Evolutionary conservation across 2,888 invertebrate species (phyloP).

Genomic region (Philaethria dido): DNA sequence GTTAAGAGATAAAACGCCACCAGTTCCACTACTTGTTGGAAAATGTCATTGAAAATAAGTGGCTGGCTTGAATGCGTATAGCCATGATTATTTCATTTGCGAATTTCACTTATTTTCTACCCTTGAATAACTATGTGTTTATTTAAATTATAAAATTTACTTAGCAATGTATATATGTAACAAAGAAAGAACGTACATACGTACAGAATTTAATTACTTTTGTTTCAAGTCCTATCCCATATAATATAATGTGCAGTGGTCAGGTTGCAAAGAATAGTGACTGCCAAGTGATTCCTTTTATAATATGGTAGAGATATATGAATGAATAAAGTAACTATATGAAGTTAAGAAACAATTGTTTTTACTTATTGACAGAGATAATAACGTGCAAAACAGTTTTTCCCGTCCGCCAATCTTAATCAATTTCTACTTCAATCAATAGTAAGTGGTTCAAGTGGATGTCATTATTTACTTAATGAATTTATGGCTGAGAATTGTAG

Average conservation of each 20-base stretch:
- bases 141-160: not conserved
- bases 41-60: slow-evolving; percentile 37
- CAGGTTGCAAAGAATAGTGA: too few relatives aligned
- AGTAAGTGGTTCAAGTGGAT: slow-evolving; percentile 45
- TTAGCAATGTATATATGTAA: too few relatives aligned
- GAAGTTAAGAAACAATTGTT: not conserved
- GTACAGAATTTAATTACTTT: too few relatives aligned
- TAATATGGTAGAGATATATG: too few relatives aligned
- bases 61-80: slow-evolving; percentile 32
- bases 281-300: too few relatives aligned
- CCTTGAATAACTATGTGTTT: not conserved
- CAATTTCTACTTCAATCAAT: slow-evolving; percentile 42
- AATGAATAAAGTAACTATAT: too few relatives aligned
- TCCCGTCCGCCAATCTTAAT: slow-evolving; percentile 43
- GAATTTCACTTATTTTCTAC: slow-evolving; percentile 5
- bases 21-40: slow-evolving; percentile 34
- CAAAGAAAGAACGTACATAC: too few relatives aligned
- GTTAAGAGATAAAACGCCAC: slow-evolving; percentile 39
- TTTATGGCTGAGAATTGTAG: slow-evolving; percentile 35
- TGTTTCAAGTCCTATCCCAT: too few relatives aligned
- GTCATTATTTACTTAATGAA: slow-evolving; percentile 46
- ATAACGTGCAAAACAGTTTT: slow-evolving; percentile 37
- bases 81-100: slow-evolving; percentile 22
- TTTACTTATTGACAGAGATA: not conserved
- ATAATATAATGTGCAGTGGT: too few relatives aligned